These are phyloP conservation scores for Strigamia maritima DNA, from an alignment of 2,888 invertebrate species.

Conservation along the genomic window DNA sequence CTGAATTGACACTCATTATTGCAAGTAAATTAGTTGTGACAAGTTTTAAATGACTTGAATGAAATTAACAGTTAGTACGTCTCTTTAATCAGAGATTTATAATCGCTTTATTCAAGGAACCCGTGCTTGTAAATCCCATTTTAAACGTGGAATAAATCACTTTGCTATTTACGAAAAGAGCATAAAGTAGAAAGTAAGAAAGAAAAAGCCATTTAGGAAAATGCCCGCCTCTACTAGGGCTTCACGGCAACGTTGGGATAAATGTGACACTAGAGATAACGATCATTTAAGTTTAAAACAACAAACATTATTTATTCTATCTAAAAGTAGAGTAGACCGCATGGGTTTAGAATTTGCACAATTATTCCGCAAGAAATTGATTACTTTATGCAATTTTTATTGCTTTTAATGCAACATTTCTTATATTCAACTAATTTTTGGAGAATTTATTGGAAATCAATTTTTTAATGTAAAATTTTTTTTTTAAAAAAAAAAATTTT, in stretches of 20 bases:
- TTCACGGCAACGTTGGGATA: background rate
- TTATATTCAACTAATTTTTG: background rate
- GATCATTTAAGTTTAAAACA: background rate
- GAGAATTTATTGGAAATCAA: conserved; percentile 11
- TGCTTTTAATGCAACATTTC: background rate
- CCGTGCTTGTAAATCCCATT: conserved; percentile 13
- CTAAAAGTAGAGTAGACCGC: conserved; percentile 9
- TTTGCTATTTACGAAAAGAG: background rate
- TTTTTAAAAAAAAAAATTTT: background rate
- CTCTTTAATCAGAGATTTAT: conserved; percentile 2
- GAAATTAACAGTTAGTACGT: background rate
- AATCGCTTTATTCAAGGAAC: background rate
- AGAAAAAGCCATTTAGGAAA: background rate
- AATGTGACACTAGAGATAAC: conserved; percentile 31
- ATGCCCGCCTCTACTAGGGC: conserved; percentile 12
- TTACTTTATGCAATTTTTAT: conserved; percentile 16
- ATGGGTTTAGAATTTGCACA: background rate
- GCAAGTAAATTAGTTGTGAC: background rate
- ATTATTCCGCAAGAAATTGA: conserved; percentile 28
- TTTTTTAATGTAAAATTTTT: background rate
- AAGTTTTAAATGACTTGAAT: background rate
- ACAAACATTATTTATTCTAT: too few relatives aligned
- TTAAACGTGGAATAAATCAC: conserved; percentile 20
- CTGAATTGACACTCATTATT: background rate
- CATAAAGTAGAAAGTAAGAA: background rate